Conservation (phyloP, 2,888 invertebrate genomes). For the Tachina grossa region DNA sequence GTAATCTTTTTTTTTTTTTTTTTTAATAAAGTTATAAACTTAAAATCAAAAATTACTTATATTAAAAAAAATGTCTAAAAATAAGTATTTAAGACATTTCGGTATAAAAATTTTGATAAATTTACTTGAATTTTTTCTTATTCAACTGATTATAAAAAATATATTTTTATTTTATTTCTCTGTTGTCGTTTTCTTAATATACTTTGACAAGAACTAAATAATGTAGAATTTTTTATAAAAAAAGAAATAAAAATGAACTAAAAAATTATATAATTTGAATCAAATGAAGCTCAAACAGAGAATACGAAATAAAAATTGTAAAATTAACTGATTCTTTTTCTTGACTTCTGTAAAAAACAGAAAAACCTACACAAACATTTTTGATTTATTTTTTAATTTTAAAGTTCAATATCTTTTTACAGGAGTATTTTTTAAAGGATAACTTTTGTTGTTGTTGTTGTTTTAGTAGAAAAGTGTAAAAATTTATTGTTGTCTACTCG, state of each 20-base stretch:
- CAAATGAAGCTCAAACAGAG: conserved; percentile 59
- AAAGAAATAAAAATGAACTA: conserved; percentile 27
- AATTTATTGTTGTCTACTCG: conserved; percentile 23
- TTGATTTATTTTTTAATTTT: conserved; percentile 10
- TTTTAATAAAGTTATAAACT: conserved; percentile 81
- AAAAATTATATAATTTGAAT: conserved; percentile 57
- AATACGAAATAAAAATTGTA: conserved; percentile 46
- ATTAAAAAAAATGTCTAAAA: conserved; percentile 80
- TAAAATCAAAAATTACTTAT: conserved; percentile 82
- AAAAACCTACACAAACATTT: conserved; percentile 58
- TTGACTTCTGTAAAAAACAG: conserved; percentile 45
- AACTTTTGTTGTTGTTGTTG: conserved; percentile 44
- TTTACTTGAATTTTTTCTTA: conserved; percentile 75
- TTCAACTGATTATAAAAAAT: conserved; percentile 68
- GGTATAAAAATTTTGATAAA: conserved; percentile 65
- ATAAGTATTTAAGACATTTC: conserved; percentile 72
- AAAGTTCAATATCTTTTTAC: conserved; percentile 30
- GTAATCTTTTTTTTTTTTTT: conserved; percentile 75
- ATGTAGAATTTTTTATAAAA: conserved; percentile 45
- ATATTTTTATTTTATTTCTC: conserved; percentile 56
- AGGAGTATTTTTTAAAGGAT: conserved; percentile 52
- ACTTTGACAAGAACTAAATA: conserved; percentile 55
- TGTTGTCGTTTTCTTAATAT: conserved; percentile 17
- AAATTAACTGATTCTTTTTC: conserved; percentile 44
- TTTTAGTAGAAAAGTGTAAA: conserved; percentile 63